These are phyloP conservation scores for Sericinus montela DNA, from an alignment of 2,888 invertebrate species.

Conservation along the genomic window DNA sequence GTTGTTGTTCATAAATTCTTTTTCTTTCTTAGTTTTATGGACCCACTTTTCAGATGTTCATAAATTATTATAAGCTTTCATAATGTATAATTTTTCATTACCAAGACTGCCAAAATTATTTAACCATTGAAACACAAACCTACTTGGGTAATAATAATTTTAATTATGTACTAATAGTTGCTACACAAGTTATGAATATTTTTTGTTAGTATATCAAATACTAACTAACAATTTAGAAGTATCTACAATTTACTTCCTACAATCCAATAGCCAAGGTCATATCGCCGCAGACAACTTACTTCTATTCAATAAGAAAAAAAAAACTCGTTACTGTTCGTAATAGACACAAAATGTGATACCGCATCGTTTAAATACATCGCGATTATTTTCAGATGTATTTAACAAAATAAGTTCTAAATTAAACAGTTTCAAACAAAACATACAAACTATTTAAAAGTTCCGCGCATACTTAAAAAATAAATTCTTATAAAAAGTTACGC, in stretches of 20 bases:
- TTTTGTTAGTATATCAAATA: slow-evolving; percentile 77
- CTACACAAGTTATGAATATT: slow-evolving; percentile 56
- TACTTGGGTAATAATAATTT: no score
- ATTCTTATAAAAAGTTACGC: slow-evolving; percentile 42
- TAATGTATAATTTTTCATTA: no score
- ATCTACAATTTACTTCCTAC: slow-evolving; percentile 78
- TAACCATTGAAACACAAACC: no score
- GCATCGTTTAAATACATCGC: slow-evolving; percentile 27
- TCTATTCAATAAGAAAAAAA: slow-evolving; percentile 60
- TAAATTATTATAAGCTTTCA: no score
- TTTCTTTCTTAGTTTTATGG: no score
- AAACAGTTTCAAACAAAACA: slow-evolving; percentile 21
- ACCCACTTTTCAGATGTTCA: no score
- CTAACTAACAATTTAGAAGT: slow-evolving; percentile 77
- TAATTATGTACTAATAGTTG: slow-evolving; percentile 35
- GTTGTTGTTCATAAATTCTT: no score
- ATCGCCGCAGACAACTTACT: slow-evolving; percentile 69
- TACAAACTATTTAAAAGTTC: slow-evolving; percentile 56
- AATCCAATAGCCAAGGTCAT: slow-evolving; percentile 77
- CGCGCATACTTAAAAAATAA: slow-evolving; percentile 64
- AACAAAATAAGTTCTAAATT: slow-evolving; percentile 21
- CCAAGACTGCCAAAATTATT: no score
- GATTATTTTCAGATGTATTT: slow-evolving; percentile 36
- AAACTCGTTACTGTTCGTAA: slow-evolving; percentile 52
- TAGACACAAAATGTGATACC: slow-evolving; percentile 10